These are phyloP conservation scores for Serrognathus titanus DNA, from an alignment of 2,888 invertebrate genomes.

Conservation along the genomic window DNA sequence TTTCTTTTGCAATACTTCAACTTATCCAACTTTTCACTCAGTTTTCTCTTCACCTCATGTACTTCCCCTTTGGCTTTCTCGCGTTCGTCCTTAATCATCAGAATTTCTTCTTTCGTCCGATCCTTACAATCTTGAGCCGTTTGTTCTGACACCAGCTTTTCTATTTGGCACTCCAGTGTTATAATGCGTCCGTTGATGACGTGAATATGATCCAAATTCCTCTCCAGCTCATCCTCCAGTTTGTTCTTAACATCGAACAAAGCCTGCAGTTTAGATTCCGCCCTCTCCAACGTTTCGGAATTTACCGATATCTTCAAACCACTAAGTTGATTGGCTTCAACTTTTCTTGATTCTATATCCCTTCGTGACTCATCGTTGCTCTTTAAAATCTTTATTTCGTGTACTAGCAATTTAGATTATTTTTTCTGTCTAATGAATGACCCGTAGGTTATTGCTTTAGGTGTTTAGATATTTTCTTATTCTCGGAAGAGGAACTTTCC, in stretches of 20 bases:
- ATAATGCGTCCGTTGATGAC: conserved; percentile 6
- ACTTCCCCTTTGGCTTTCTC: conserved; percentile 6
- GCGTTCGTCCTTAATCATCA: conserved; percentile 7
- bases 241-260: conserved; percentile 9
- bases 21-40: too few relatives aligned
- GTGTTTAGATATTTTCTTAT: too few relatives aligned
- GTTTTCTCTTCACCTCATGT: too few relatives aligned
- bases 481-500: too few relatives aligned
- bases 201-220: conserved; percentile 10
- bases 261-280: conserved; percentile 7
- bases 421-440: too few relatives aligned
- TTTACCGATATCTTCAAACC: conserved; percentile 6
- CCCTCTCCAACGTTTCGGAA: conserved; percentile 4
- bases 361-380: too few relatives aligned
- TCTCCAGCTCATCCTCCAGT: conserved; percentile 10
- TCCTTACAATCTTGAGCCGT: conserved; percentile 8
- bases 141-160: background rate
- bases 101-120: conserved; percentile 9
- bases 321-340: too few relatives aligned
- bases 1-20: background rate
- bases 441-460: too few relatives aligned
- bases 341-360: too few relatives aligned
- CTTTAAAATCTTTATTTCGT: too few relatives aligned
- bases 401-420: too few relatives aligned
- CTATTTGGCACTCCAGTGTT: conserved; percentile 10